phyloP scores from a whole-genome alignment of 1,140 invertebrate genomes.

The Bombus waltoni region DNA sequence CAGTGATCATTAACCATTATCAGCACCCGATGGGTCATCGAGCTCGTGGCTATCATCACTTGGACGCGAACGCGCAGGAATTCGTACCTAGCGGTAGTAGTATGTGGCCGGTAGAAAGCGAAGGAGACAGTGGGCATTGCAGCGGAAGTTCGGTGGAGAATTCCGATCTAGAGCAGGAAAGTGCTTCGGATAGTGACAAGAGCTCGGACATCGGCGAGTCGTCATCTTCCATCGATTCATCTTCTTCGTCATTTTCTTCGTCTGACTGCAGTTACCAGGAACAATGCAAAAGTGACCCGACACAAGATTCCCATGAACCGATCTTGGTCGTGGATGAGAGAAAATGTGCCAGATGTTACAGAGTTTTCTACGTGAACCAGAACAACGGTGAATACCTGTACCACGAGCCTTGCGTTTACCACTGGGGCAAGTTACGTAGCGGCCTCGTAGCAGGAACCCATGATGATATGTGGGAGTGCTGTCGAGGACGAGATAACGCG shows the following conservation, averaged over 20 bases:
- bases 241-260: background rate
- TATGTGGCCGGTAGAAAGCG: background rate
- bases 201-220: slow-evolving; percentile 76
- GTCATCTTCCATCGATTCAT: background rate
- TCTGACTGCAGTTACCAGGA: slow-evolving; percentile 5
- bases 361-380: slow-evolving; percentile 86
- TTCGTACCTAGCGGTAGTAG: slow-evolving; percentile 83
- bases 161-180: slow-evolving; percentile 75
- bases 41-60: slow-evolving; percentile 67
- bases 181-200: slow-evolving; percentile 80
- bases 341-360: slow-evolving; percentile 89
- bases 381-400: slow-evolving; percentile 86
- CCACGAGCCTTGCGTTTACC: slow-evolving; percentile 89
- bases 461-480: slow-evolving; percentile 82
- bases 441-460: slow-evolving; percentile 63
- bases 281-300: slow-evolving; percentile 6
- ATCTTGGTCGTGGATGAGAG: slow-evolving; percentile 77
- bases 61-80: slow-evolving; percentile 86
- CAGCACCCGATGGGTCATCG: slow-evolving; percentile 3
- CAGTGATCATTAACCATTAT: slow-evolving; percentile 81
- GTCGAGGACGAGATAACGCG: slow-evolving; percentile 72
- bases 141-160: slow-evolving; percentile 69
- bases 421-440: slow-evolving; percentile 88
- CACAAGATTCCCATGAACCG: slow-evolving; percentile 67
- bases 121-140: slow-evolving; percentile 61